Base-by-base conservation (phyloP, 2,888 invertebrate species). In the Bruchidius siliquastri region DNA sequence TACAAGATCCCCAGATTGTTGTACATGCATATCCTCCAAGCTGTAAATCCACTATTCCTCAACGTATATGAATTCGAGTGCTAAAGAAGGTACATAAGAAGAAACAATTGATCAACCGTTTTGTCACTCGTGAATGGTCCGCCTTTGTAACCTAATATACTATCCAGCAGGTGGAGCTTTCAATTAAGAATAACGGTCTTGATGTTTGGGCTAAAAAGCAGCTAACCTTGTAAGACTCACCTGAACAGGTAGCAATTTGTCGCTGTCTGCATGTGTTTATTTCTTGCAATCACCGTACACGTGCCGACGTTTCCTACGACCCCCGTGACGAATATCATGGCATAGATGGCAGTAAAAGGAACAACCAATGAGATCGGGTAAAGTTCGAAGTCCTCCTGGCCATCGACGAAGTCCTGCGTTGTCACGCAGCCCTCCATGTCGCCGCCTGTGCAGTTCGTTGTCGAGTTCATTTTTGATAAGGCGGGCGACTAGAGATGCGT, bases 251-350 rank as follows among this genome's bases (percentile, higher is more conserved):
- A 96, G 82, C 92, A 93, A 81, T 93, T 93, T 6, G 93, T 93
- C 0, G 93, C 92, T 22, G 93, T 93, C 80, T 95, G 95, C 95
- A 96, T 95, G 77, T 93, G 93, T 79, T 92, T 92, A 85, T 95
- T 95, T 77, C 91, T 89, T n/a, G 92, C 90, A 77, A 96, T 96
- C n/a, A 96, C 96, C 75, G 95, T 88, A 83, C 96, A 96, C 0
- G 96, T 96, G 82, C 93, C 91, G 70, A 94, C 89, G 84, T 96
- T 96, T 3, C 96, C 96, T 22, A 95, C 86, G 0, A 95, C 87
- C 0, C 96, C 96, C 10, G 91, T 92, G 4, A 95, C 81, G 81
- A 96, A 93, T 80, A 96, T 95, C 20, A 92, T 77, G 0, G 88
- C 86, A 85, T 96, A 96, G 73, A 93, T 88, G 22, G 93, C 86